Conservation (phyloP, 2,113 vertebrate genomes). For the Suricata suricatta region DNA sequence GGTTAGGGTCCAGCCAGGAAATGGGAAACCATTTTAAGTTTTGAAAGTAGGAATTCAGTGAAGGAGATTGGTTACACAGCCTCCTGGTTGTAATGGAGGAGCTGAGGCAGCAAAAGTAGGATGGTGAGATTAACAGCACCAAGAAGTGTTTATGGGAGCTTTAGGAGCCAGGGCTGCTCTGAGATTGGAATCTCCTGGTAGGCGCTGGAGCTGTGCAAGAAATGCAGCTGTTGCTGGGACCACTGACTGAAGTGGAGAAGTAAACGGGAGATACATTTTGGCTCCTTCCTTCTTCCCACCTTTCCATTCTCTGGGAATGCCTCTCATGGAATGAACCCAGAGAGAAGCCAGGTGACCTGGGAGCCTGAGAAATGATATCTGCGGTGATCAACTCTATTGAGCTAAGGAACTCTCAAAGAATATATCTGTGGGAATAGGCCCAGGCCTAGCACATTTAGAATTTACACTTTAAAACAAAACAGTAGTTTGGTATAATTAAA, state of each 20-base stretch:
- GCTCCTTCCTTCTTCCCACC: neutral
- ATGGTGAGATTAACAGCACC: neutral
- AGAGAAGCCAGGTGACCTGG: neutral
- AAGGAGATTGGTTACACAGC: neutral
- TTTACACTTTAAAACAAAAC: constrained; percentile 38
- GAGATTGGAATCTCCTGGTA: neutral
- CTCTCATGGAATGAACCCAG: neutral
- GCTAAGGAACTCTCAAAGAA: neutral
- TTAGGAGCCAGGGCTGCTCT: neutral
- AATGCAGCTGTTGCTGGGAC: neutral
- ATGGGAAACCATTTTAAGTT: neutral
- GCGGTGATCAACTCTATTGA: neutral
- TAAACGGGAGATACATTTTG: neutral
- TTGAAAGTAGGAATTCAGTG: neutral
- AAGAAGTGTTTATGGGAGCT: neutral
- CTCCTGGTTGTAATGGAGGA: neutral
- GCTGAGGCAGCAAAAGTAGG: neutral
- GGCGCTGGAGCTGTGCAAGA: neutral
- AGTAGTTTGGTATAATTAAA: constrained; percentile 17
- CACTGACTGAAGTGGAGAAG: neutral
- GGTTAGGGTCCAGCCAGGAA: neutral
- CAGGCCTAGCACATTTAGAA: neutral
- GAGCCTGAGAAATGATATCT: neutral
- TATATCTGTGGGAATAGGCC: neutral
- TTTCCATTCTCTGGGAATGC: neutral